Base-by-base conservation (phyloP, 2,113 vertebrate genomes). In the Pteruthius melanotis region DNA sequence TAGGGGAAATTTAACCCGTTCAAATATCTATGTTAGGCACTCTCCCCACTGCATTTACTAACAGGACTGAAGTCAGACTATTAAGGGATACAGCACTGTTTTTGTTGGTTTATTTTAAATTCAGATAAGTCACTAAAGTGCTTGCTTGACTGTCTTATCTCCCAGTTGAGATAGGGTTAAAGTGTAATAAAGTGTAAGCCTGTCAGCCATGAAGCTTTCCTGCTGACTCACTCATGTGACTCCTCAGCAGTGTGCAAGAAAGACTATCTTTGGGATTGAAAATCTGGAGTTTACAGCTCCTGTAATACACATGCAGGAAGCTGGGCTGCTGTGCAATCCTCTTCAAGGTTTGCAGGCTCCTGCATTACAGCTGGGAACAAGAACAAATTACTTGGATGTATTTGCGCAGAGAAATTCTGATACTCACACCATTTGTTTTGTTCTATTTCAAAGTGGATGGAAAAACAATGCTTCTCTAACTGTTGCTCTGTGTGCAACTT, bases 171-270 rank as follows among this genome's bases (percentile, higher is more conserved):
- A 47, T 5, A 35, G 85, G 23, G 88, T 90, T 97, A 74, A 79
- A 42, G n/a, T 37, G 37, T 39, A 22, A 65, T 77, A 61, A 80
- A 53, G 28, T 33, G 45, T 66, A 9, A 90, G 44, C 15, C 60
- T 83, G 79, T 66, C 64, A 83, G 80, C 94, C 64, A 14, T 74
- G 82, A 18, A 76, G 57, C 47, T 72, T 88, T 92, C 66, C 60
- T 88, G 92, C 94, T 97, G 92, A 90, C 93, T 94, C 83, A 61
- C 88, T 92, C 80, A 65, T 83, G 93, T 92, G 95, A 89, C 83
- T 94, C 15, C 60, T 80, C 3, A 9, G 83, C 80, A 71, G 64
- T 35, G 27, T 81, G 3, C 4, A 45, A 39, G 68, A 27, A 66
- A 45, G 47, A 7, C 86, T 83, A 7, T 90, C 83, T 89, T 92